Base-by-base conservation (phyloP, 2,888 invertebrate species). In the Cyclophora albipunctata region DNA sequence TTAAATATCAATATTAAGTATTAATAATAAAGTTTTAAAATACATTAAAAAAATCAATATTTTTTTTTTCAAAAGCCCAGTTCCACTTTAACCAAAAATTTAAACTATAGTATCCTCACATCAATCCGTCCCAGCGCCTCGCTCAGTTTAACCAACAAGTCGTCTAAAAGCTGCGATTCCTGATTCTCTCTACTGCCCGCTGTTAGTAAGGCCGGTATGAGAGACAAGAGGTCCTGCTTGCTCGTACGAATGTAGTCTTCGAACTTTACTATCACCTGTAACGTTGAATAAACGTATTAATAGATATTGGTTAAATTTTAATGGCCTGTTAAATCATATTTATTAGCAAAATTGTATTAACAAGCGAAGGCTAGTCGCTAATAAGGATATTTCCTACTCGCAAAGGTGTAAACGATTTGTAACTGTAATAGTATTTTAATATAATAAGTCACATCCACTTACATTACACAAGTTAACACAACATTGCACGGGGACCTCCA, bases 171-270 rank as follows among this genome's bases (percentile, higher is more conserved):
- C 51, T 64, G 66, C 1, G 75, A 73, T 53, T 85, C 86, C 4
- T 73, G 74, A 34, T 75, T 75, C 43, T 73, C 73, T 3, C 82
- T 63, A 7, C 62, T 64, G 4, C 62, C 59, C 0, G 79, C 74
- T 0, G 65, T 55, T 45, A 85, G 56, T 7, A 84, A 50, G 3
- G 78, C 61, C 0, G 71, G 69, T 3, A 84, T 40, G 6, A 87
- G 56, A 0, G 64, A 41, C 5, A 78, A 47, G 43, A 75, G 76
- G 40, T 84, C 86, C 34, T 75, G 76, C 42, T 73, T 75, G 51
- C 79, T 79, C 4, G 53, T 64, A 0, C 82, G 75, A 0, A 81
- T 52, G 61, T 75, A 78, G 4, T 84, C 80, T 55, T 83, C 84
- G 0, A 78, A 44, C 42, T 80, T 78, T 3, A 71, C 61, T 62